A percentile compares a stretch with the other conserved stretches of the same genome.
Conservation (phyloP, 2,113 vertebrate genomes). For the Macroglossus sobrinus region DNA sequence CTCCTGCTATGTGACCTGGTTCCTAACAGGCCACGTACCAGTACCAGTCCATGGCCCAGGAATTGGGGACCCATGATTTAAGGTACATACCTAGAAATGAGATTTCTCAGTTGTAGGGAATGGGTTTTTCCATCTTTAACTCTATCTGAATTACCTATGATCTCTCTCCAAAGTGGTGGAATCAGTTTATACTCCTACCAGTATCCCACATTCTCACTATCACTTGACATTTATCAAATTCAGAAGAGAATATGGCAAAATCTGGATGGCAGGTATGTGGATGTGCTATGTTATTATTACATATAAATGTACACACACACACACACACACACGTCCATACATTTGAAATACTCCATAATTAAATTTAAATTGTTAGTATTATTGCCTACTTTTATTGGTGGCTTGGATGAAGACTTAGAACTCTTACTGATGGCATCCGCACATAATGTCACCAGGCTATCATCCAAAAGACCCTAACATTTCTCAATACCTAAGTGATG, state of each 20-base stretch:
- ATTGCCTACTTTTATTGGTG: not conserved
- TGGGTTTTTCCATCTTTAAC: not conserved
- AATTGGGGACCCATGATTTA: not conserved
- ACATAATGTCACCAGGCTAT: not conserved
- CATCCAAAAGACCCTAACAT: not conserved
- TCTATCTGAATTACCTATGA: not conserved
- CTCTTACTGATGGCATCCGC: not conserved
- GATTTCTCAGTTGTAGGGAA: not conserved
- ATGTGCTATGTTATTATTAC: not conserved
- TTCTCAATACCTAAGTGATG: not conserved
- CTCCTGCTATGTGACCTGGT: too few species aligned
- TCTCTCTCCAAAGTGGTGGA: not conserved
- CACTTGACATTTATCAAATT: not conserved
- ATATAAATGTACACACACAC: too few species aligned
- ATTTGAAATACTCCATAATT: conserved; percentile 1
- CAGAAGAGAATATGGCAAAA: not conserved
- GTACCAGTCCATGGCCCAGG: too few species aligned
- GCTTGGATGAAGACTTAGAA: not conserved
- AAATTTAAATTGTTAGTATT: not conserved
- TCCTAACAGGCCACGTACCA: too few species aligned
- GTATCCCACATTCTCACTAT: not conserved
- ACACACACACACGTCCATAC: not conserved
- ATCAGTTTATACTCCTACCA: not conserved
- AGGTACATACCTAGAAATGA: not conserved
- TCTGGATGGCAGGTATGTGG: not conserved